Evolutionary conservation across 1,140 invertebrate species (phyloP).

Genomic region (Meloidogyne chitwoodi): DNA sequence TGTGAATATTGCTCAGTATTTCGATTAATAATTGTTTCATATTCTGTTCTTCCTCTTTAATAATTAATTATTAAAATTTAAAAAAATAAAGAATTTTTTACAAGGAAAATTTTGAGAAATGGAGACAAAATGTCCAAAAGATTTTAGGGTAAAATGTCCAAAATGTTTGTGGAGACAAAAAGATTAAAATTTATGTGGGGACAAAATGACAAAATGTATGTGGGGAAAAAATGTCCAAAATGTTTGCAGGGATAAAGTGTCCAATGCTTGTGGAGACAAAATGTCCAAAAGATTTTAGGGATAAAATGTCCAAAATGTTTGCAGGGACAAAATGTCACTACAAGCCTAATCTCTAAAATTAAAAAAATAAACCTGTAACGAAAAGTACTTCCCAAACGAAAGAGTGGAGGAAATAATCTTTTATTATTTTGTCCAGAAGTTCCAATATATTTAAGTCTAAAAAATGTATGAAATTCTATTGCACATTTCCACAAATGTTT

Average conservation of each 20-base stretch:
- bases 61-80: background rate
- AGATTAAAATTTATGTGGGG: background rate
- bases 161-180: background rate
- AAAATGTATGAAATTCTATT: slow-evolving; percentile 95
- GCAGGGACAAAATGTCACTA: background rate
- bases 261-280: background rate
- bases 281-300: background rate
- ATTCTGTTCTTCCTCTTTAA: slow-evolving; percentile 55
- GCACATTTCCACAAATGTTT: slow-evolving; percentile 98
- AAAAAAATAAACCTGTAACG: slow-evolving; percentile 42
- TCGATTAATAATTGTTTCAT: slow-evolving; percentile 49
- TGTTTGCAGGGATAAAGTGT: too few species aligned
- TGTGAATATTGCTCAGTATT: slow-evolving; percentile 19
- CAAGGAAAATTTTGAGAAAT: too few species aligned
- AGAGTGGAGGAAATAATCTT: slow-evolving; percentile 46
- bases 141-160: background rate
- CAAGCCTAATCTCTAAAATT: background rate
- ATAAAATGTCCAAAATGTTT: background rate
- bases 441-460: slow-evolving; percentile 68
- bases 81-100: background rate
- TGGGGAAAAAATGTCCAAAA: background rate
- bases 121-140: too few species aligned
- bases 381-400: slow-evolving; percentile 56
- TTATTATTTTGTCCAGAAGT: slow-evolving; percentile 11
- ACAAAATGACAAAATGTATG: background rate